These are phyloP conservation scores for Drosophila simulans DNA, from an alignment of 1,140 invertebrate genomes.

Conservation along the genomic window DNA sequence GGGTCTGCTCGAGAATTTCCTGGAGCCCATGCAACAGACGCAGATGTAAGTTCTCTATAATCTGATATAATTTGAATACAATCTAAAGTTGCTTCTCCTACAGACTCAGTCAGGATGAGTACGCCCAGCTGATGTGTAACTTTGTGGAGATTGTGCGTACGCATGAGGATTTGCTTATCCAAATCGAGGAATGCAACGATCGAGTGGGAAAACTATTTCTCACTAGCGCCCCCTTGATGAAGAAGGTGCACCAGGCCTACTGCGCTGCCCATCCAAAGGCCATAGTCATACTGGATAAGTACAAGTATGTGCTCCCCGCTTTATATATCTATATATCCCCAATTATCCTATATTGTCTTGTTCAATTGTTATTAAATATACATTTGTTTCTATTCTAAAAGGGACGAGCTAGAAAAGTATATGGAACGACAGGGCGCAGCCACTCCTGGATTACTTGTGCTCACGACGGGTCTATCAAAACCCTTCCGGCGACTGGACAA, in stretches of 20 bases:
- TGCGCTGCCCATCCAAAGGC: slow-evolving; percentile 96
- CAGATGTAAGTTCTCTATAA: slow-evolving; percentile 90
- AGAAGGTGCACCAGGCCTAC: slow-evolving; percentile 94
- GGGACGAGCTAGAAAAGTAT: slow-evolving; percentile 93
- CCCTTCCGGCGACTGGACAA: slow-evolving; percentile 97
- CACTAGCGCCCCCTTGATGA: slow-evolving; percentile 93
- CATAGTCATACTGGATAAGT: slow-evolving; percentile 95
- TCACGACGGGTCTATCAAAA: slow-evolving; percentile 96
- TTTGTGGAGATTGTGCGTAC: slow-evolving; percentile 93
- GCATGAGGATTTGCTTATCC: slow-evolving; percentile 91
- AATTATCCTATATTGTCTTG: too few relatives aligned
- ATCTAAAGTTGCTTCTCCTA: slow-evolving; percentile 28
- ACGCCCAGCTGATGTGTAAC: slow-evolving; percentile 93
- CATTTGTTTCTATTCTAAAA: slow-evolving; percentile 65
- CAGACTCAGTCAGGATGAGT: slow-evolving; percentile 94
- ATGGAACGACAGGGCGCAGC: slow-evolving; percentile 94
- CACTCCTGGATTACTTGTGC: slow-evolving; percentile 92
- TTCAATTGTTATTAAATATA: too few relatives aligned
- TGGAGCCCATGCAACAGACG: slow-evolving; percentile 92
- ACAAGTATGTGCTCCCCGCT: slow-evolving; percentile 88
- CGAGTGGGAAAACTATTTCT: slow-evolving; percentile 96
- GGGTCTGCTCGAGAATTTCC: slow-evolving; percentile 92
- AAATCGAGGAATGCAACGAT: slow-evolving; percentile 93
- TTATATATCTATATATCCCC: too few relatives aligned
- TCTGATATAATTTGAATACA: too few relatives aligned